Conservation (phyloP, 2,797 vertebrate genomes). For the Thripadectes ignobilis region DNA sequence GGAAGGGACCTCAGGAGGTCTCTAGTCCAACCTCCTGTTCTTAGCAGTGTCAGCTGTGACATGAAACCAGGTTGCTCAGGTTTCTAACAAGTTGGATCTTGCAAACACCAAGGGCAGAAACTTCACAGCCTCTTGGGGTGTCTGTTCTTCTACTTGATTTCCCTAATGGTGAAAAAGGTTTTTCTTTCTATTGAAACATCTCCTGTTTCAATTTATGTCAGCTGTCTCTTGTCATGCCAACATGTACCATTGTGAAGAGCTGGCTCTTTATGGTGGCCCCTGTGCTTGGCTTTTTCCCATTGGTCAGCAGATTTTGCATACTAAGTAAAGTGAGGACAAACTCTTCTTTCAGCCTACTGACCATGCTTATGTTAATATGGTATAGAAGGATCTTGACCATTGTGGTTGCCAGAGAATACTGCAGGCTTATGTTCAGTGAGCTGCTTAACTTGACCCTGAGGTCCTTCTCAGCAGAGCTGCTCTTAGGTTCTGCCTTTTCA, state of each 20-base stretch:
- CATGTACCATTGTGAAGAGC: neutral
- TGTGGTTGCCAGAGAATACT: neutral
- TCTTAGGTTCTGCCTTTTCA: neutral
- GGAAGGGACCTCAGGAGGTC: neutral
- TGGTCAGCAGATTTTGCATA: neutral
- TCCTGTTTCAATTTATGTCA: neutral
- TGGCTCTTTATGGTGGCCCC: neutral
- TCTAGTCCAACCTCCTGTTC: neutral
- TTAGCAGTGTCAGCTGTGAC: neutral
- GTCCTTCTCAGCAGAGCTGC: neutral
- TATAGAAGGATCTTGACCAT: neutral
- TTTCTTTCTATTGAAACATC: neutral
- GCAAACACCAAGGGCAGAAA: neutral
- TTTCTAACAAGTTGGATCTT: neutral
- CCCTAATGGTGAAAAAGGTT: neutral
- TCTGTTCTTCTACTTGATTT: neutral
- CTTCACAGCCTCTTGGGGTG: neutral
- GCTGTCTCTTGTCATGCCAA: fast-evolving
- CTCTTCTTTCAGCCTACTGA: neutral
- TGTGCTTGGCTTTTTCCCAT: neutral
- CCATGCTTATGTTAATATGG: neutral
- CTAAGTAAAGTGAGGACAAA: neutral
- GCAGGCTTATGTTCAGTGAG: neutral
- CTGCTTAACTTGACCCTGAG: neutral
- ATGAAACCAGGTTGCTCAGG: neutral